Conservation (phyloP, 2,797 vertebrate species). For the Semaprochilodus insignis region DNA sequence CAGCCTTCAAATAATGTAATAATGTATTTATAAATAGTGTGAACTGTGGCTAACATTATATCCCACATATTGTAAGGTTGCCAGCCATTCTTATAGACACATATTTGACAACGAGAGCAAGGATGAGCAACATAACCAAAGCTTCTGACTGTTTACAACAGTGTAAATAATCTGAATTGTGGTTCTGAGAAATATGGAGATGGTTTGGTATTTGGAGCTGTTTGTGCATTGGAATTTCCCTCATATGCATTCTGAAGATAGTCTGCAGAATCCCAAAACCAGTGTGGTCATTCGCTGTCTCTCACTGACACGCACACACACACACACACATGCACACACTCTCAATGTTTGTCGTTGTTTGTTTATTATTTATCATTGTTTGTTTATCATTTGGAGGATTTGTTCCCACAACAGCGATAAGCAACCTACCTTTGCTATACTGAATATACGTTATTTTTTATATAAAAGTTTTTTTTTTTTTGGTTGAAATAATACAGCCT, state of each 20-base stretch:
- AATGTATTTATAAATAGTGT: not conserved
- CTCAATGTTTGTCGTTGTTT: not conserved
- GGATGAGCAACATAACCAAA: not conserved
- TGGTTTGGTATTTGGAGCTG: constrained; percentile 9
- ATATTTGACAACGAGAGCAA: not conserved
- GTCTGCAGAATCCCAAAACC: constrained; percentile 21
- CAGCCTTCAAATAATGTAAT: not conserved
- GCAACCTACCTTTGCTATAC: too few relatives aligned
- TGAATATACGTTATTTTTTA: not conserved
- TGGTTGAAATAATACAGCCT: too few relatives aligned
- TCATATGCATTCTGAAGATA: constrained; percentile 6
- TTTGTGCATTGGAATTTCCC: constrained; percentile 1
- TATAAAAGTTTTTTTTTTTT: not conserved
- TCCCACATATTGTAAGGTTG: not conserved
- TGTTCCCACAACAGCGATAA: too few relatives aligned
- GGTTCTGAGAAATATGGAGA: constrained; percentile 11
- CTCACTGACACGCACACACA: not conserved
- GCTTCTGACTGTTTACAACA: constrained; percentile 14
- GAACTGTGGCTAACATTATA: not conserved
- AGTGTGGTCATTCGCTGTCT: constrained; percentile 1
- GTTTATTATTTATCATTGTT: too few relatives aligned
- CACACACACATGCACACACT: not conserved
- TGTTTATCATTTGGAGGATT: too few relatives aligned
- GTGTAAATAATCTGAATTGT: constrained; percentile 26
- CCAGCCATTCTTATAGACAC: not conserved